These are phyloP conservation scores for Psammodynastes pulverulentus DNA, from an alignment of 2,113 vertebrate genomes.

Conservation along the genomic window DNA sequence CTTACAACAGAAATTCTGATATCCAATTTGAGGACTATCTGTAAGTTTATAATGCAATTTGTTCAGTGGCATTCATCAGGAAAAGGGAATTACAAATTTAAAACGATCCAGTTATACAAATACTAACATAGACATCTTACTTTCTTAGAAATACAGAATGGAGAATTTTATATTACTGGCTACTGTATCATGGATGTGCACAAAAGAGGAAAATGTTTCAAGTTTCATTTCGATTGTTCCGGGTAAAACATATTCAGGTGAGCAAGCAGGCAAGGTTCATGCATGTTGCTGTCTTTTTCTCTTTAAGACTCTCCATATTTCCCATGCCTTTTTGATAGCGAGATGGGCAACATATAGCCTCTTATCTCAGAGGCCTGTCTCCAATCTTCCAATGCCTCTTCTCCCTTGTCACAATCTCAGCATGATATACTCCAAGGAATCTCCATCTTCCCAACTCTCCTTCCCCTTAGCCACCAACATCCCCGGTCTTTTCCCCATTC, in stretches of 20 bases:
- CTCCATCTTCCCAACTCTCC: neutral
- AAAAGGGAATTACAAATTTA: neutral
- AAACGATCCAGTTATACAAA: neutral
- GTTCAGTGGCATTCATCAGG: neutral
- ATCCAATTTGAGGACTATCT: neutral
- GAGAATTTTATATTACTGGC: neutral
- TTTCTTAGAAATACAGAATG: neutral
- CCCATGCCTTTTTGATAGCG: neutral
- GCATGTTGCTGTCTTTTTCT: neutral
- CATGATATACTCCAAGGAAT: neutral
- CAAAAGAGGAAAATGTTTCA: neutral
- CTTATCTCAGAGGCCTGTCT: neutral
- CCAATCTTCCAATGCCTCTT: neutral
- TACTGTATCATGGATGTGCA: neutral
- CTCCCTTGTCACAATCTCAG: neutral
- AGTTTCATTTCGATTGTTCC: neutral
- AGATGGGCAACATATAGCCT: neutral
- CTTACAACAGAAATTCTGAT: neutral
- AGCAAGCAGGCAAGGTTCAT: neutral
- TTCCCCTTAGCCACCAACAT: neutral
- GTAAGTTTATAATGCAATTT: neutral
- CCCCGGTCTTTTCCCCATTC: neutral
- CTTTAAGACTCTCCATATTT: neutral
- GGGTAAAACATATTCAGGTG: neutral
- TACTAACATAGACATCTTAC: neutral